phyloP scores from a whole-genome alignment of 2,797 vertebrate genomes.

The Dermochelys coriacea region DNA sequence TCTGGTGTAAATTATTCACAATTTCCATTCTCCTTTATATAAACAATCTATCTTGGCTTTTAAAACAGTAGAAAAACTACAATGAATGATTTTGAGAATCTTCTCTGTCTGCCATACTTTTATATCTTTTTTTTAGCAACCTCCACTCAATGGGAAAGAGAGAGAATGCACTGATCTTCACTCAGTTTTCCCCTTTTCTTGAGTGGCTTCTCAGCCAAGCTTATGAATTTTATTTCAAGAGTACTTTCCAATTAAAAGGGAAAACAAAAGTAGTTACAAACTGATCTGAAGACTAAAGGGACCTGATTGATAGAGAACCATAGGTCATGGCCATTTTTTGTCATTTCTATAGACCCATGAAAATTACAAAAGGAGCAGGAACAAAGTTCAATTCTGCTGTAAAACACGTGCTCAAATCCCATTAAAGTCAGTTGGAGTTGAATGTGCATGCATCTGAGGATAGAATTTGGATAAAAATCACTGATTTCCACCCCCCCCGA shows the following conservation, averaged over 20 bases:
- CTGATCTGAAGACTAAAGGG: not conserved
- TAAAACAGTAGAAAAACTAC: not conserved
- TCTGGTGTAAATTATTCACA: not conserved
- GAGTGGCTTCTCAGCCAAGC: not conserved
- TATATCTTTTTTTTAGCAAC: not conserved
- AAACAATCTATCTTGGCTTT: not conserved
- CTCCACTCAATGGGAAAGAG: not conserved
- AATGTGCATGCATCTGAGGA: not conserved
- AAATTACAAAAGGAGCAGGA: not conserved
- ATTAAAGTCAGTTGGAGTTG: not conserved
- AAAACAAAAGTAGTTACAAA: not conserved
- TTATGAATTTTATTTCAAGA: not conserved
- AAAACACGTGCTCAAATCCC: not conserved
- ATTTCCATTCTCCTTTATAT: not conserved
- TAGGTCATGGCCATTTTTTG: not conserved
- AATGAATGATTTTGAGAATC: not conserved
- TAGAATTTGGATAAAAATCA: not conserved
- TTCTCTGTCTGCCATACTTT: not conserved
- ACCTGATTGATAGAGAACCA: not conserved
- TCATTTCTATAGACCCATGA: not conserved
- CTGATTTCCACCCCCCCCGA: not conserved
- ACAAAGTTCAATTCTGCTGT: not conserved
- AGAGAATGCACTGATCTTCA: rapidly evolving
- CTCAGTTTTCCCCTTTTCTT: not conserved
- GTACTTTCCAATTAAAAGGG: not conserved